Percentiles rank a stretch among this genome's conserved stretches.
phyloP scores from a whole-genome alignment of 2,113 vertebrate genomes.

The Actenoides hombroni region DNA sequence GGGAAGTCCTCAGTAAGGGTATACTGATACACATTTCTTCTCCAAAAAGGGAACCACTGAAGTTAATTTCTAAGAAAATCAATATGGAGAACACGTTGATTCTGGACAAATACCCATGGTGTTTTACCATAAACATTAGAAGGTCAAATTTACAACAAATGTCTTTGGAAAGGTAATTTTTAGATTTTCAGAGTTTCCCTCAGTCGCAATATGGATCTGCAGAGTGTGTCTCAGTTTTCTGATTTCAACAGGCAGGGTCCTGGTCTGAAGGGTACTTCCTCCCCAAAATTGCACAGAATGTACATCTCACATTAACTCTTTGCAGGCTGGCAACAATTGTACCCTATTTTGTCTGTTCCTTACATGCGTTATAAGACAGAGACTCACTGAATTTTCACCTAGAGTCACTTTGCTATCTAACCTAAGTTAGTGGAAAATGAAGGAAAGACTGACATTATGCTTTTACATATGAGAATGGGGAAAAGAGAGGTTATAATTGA shows the following conservation, averaged over 20 bases:
- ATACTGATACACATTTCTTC: neutral
- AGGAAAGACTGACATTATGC: neutral
- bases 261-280: neutral
- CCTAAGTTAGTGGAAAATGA: neutral
- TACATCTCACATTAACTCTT: neutral
- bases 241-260: neutral
- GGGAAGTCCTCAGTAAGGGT: neutral
- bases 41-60: neutral
- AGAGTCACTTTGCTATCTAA: neutral
- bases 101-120: neutral
- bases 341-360: neutral
- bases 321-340: neutral
- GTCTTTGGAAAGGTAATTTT: neutral
- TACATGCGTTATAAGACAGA: accelerated
- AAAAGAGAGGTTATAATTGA: neutral
- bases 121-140: neutral
- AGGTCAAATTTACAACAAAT: neutral
- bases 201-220: neutral
- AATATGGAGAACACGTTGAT: neutral
- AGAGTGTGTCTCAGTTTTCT: neutral
- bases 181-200: neutral
- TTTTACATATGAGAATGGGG: neutral
- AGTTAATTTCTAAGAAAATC: neutral
- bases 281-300: neutral
- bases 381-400: neutral